phyloP scores from a whole-genome alignment of 2,888 invertebrate species.

The Cactoblastis cactorum region DNA sequence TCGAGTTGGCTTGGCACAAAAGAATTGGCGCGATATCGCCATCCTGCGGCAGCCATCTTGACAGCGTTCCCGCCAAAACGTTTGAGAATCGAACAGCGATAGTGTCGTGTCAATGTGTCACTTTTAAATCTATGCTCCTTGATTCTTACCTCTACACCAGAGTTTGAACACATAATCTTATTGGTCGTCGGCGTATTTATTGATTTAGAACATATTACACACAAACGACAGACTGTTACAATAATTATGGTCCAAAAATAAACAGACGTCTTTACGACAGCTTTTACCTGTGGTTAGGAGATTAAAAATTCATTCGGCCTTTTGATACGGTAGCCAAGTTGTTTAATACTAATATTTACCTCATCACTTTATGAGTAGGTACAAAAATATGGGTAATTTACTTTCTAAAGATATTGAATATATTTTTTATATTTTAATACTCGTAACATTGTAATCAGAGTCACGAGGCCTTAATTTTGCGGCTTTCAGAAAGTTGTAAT shows the following conservation, averaged over 20 bases:
- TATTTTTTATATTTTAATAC: neutral
- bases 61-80: constrained; percentile 56
- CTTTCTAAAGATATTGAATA: neutral
- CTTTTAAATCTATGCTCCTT: constrained; percentile 31
- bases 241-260: constrained; percentile 16
- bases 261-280: constrained; percentile 16
- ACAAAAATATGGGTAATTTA: constrained; percentile 12
- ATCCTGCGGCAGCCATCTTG: constrained; percentile 59
- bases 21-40: constrained; percentile 73
- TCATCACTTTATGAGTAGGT: constrained; percentile 20
- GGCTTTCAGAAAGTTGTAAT: neutral
- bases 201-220: neutral
- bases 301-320: constrained; percentile 22
- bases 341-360: constrained; percentile 23
- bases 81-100: constrained; percentile 62
- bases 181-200: neutral
- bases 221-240: constrained; percentile 10
- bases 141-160: neutral
- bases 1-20: constrained; percentile 61
- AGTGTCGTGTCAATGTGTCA: constrained; percentile 45
- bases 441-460: neutral
- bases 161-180: neutral
- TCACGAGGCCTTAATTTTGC: neutral
- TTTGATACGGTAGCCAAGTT: constrained; percentile 19
- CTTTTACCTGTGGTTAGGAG: constrained; percentile 16